phyloP scores from a whole-genome alignment of 1,140 invertebrate genomes.

The Conus betulinus region DNA sequence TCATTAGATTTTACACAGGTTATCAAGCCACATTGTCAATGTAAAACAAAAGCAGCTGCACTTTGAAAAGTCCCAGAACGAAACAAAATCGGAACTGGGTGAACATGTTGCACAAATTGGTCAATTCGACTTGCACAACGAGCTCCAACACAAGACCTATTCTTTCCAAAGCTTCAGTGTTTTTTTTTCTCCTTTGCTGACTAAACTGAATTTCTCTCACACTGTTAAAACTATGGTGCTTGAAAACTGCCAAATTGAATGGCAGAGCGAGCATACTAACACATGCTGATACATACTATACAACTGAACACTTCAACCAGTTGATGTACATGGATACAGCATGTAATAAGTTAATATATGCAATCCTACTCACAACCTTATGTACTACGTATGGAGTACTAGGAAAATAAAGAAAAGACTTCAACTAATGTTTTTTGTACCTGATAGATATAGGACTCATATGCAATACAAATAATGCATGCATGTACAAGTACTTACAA shows the following conservation, averaged over 20 bases:
- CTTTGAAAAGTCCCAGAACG: slow-evolving; percentile 18
- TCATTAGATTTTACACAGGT: slow-evolving; percentile 28
- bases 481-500: slow-evolving; percentile 26
- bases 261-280: slow-evolving; percentile 21
- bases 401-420: not conserved
- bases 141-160: not conserved
- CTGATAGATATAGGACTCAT: not conserved
- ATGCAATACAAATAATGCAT: slow-evolving; percentile 19
- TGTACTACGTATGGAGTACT: not conserved
- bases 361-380: slow-evolving; percentile 18
- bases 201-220: no score
- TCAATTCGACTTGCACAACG: not conserved
- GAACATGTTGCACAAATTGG: not conserved
- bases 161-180: not conserved
- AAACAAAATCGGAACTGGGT: not conserved
- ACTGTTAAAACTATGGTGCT: not conserved
- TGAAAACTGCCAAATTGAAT: slow-evolving; percentile 18
- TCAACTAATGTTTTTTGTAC: not conserved
- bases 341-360: slow-evolving; percentile 16
- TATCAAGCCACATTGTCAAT: slow-evolving; percentile 2
- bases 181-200: not conserved
- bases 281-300: not conserved
- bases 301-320: slow-evolving; percentile 20
- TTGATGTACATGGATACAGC: slow-evolving; percentile 9
- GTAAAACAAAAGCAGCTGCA: slow-evolving; percentile 23